Evolutionary conservation across 64 coral and sea anemone genomes (phyloP).

Genomic region (Platygyra sinensis): DNA sequence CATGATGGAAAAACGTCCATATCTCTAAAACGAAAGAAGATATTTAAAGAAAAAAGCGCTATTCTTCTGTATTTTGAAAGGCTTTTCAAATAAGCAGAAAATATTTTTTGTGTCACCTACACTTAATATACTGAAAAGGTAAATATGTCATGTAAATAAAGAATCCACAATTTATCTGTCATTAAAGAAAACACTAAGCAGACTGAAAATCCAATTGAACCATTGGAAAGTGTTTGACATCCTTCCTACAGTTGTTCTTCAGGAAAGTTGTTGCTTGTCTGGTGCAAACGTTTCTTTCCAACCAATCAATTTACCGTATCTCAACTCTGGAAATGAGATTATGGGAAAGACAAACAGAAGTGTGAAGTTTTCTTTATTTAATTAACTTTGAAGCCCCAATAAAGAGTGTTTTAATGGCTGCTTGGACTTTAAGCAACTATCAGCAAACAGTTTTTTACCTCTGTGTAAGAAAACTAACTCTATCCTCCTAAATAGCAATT

Average conservation of each 20-base stretch:
- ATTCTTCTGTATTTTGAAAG: too few relatives aligned
- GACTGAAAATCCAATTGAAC: conserved; percentile 20
- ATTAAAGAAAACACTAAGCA: conserved; percentile 8
- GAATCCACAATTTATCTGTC: conserved; percentile 18
- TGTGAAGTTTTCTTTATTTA: conserved; percentile 10
- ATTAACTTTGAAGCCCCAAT: conserved; percentile 14
- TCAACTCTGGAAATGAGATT: conserved; percentile 24
- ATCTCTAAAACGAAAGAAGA: too few relatives aligned
- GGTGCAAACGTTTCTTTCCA: conserved; percentile 12
- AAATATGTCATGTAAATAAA: conserved; percentile 17
- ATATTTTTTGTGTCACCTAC: too few relatives aligned
- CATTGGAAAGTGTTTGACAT: background rate
- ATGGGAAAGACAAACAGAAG: conserved; percentile 17
- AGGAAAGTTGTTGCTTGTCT: background rate
- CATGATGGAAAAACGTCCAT: too few relatives aligned
- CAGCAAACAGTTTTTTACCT: conserved; percentile 17
- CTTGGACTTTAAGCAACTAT: conserved; percentile 3
- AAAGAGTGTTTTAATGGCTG: conserved; percentile 16
- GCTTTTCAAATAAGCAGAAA: too few relatives aligned
- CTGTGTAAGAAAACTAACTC: background rate
- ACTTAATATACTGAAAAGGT: conserved; percentile 18
- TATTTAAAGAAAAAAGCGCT: too few relatives aligned
- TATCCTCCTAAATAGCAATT: conserved; percentile 14
- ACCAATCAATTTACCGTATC: conserved; percentile 14
- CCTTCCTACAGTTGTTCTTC: conserved; percentile 23